Base-by-base conservation (phyloP, 2,888 invertebrate genomes). In the Electrophaes corylata region DNA sequence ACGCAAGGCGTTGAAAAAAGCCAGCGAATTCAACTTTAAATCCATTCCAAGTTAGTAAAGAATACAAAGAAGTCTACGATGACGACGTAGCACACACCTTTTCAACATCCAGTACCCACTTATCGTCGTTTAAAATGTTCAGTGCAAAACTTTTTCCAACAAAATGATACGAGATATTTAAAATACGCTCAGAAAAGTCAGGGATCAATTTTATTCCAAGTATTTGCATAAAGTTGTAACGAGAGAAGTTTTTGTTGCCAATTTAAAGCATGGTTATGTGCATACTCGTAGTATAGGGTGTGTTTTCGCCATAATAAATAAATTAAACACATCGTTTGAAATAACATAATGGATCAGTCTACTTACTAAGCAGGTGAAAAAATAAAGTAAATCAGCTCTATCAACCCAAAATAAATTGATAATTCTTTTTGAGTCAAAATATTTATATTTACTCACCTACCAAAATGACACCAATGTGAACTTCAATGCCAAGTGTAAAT, bases 401-500 rank as follows among this genome's bases (percentile, higher is more conserved):
- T 16, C 3, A 8, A 8, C 19, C 39, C 3, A 40, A 40, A 40
- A 16, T 19, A 19, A 19, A 40, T 16, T 3, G 4, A 19, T 19
- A n/a, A 39, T 39, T 39, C 16, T 39, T 4, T 19, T 40, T 40
- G 19, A 40, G 5, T 18, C 19, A 19, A 40, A 40, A 40, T 8
- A 20, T 31, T 35, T 47, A 41, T 57, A 26, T 46, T 29, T 29
- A 16, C 43, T 33, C 37, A 23, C 39, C 31, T 31, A 23, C 35
- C 33, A 40, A 53, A 53, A 48, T 53, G 39, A 49, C 23, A 54
- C 45, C 45, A 33, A 48, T 47, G 33, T 51, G 35, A 10, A 16
- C 16, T 18, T 49, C 29, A 44, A 48, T 58, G 58, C 58, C 53
- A 58, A 54, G 49, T 53, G 40, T 49, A 54, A 48, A 54, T 58